Base-by-base conservation (phyloP, 2,888 invertebrate genomes). In the Dendrolimus pini region DNA sequence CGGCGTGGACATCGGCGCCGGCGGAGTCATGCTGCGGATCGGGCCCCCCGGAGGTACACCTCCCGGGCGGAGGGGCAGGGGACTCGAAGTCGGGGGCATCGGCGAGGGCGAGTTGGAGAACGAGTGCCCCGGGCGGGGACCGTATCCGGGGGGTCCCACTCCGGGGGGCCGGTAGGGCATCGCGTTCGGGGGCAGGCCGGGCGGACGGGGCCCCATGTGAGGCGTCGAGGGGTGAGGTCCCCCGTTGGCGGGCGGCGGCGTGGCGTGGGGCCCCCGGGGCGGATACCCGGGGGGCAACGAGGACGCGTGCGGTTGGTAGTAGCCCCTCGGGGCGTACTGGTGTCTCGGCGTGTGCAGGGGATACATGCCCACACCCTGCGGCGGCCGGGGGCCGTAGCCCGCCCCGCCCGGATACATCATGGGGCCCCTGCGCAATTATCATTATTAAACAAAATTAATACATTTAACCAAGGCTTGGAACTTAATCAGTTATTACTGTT, bases 331-430 rank as follows among this genome's bases (percentile, higher is more conserved):
- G 10, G 82, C 77, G 65, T 80, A 77, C 41, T 66, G 70, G 18
- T 65, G 60, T 52, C 58, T 60, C 41, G 59, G 65, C 41, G 55
- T 65, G 57, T 66, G 64, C 56, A 70, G 62, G 7, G 62, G 65
- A 68, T 84, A 82, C 82, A 82, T 77, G 54, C 68, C 64, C 63
- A 73, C 74, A 55, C 73, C 77, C 0, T 71, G 77, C 54, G 83
- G 82, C 52, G 79, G 74, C 0, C 75, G 83, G 72, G 83, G 85
- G 56, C 75, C 71, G 0, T 79, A 64, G 54, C 61, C 71, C 9
- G 69, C 69, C 18, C 80, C 79, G 52, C 77, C 74, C 9, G 71
- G 66, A 67, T 89, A 89, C 86, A 89, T 84, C 85, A 88, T 85
- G 8, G 84, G 85, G 1, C 84, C 83, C 56, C 89, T 30, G 30